Percentiles rank a stretch among this genome's conserved stretches.
Evolutionary conservation across 2,888 invertebrate species (phyloP).

Genomic region (Zhuqinia jingwanae): DNA sequence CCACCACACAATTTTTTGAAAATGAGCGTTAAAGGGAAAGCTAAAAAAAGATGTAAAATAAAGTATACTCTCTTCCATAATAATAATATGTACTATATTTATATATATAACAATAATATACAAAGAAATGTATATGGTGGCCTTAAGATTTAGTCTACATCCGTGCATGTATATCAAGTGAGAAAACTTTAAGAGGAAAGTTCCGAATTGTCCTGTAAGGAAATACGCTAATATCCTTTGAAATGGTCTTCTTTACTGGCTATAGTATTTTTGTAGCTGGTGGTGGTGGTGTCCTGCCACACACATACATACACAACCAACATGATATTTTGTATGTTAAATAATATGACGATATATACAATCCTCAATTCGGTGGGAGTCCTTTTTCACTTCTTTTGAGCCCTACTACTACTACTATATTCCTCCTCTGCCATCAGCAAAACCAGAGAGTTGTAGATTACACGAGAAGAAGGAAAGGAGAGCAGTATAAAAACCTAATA

Average conservation of each 20-base stretch:
- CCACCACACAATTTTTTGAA: constrained; percentile 20
- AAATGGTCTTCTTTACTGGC: constrained; percentile 50
- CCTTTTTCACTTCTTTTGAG: neutral
- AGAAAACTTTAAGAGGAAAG: constrained; percentile 57
- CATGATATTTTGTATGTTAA: neutral
- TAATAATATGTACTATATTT: no score
- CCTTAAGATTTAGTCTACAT: no score
- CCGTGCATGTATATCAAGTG: neutral
- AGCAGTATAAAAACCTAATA: constrained; percentile 5
- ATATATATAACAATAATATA: neutral
- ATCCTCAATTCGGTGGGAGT: neutral
- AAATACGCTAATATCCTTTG: constrained; percentile 66
- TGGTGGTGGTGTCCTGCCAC: constrained; percentile 8
- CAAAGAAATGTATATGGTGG: no score
- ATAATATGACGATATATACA: constrained; percentile 27
- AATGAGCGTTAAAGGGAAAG: neutral
- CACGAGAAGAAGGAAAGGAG: neutral
- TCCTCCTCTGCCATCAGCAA: neutral
- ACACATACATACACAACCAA: no score
- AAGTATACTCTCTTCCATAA: no score
- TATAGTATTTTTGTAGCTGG: constrained; percentile 5
- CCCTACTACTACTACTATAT: no score
- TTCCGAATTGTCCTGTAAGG: constrained; percentile 55
- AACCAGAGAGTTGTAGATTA: neutral
- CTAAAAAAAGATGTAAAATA: neutral